Base-by-base conservation (phyloP, 2,797 vertebrate genomes). In the Parambassis ranga region DNA sequence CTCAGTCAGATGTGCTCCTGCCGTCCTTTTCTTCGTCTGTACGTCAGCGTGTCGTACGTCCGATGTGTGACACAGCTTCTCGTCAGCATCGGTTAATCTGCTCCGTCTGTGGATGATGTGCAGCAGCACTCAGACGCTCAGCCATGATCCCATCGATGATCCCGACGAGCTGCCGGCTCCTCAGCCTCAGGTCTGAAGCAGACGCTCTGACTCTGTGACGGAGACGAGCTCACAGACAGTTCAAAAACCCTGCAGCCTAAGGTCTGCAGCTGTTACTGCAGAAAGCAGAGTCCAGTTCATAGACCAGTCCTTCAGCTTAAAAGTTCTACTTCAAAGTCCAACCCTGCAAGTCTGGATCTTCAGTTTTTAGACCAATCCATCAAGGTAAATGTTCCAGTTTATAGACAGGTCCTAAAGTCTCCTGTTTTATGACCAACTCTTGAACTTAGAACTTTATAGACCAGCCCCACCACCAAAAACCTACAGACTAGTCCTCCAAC, bases 41-140 rank as follows among this genome's bases (percentile, higher is more conserved):
- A 24, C 39, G 49, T 77, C 58, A 59, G 48, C 1, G 32, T 55
- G 47, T 59, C 24, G 1, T 65, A 50, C 37, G 30, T 80, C 49
- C 73, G 38, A 41, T 47, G 75, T 60, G 57, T 65, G 38, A 53
- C 51, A 28, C n/a, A n/a, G n/a, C 32, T n/a, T 47, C 55, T 62
- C 1, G 7, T 13, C 33, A 1, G 8, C 14, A 18, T 47, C 47
- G 7, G 35, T 42, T 60, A n/a, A 61, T 65, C 36, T 3, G 30
- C 53, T 15, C 8, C 53, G 51, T 58, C 48, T 59, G 59, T 42
- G 49, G 46, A 13, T 36, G n/a, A 67, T 38, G 62, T 5, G 42
- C 50, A 22, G 13, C 53, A 6, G 43, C 31, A 52, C 66, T 27
- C 48, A 50, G 14, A 4, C 32, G 13, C 31, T 50, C 10, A 4